Evolutionary conservation across 2,797 vertebrate genomes (phyloP), one percentile per base, ranked within the genome.

Genomic region (Pangasius mekongensis): DNA sequence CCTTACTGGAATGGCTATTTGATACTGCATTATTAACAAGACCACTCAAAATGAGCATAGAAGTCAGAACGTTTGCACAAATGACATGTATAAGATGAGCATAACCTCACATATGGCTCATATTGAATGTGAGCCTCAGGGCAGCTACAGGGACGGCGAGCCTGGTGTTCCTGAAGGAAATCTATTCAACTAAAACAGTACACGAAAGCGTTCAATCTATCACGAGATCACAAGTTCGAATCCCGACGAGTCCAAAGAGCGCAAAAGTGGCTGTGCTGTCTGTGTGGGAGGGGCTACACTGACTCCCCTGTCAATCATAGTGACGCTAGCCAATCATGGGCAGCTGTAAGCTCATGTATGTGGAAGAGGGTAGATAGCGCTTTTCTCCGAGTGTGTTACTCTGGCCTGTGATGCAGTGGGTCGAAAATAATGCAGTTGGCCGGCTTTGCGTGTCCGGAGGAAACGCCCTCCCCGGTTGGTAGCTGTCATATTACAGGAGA

Each of bases 1-100:
- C n/a, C 18, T 10, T 30, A 2, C 52, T 3, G 30, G n/a, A 56
- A 84, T 33, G 36, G 36, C 24, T 24, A 5, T 43, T 49, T 33
- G 27, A 83, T 83, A 33, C 84, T 39, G 27, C 66, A 49, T 58
- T 87, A 22, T 80, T 20, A 84, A 52, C 20, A 5, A 84, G 80
- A 43, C 9, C 30, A 56, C 27, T 22, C 27, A 6, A n/a, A 43
- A 80, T 49, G 73, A 39, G 27, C 24, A 6, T 14, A 7, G 56
- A 27, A 82, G 54, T 80, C 77, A 78, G 71, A 74, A 74, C 22
- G 18, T 27, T 24, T 49, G 24, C 39, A n/a, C 16, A 54, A 30
- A 30, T 20, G 77, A 39, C 54, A 22, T 1, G 24, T 8, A 13
- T 18, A 0, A 18, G 39, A 88, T 30, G n/a, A 47, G 71, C 71